phyloP scores from a whole-genome alignment of 2,797 vertebrate genomes.

The Smutsia gigantea region DNA sequence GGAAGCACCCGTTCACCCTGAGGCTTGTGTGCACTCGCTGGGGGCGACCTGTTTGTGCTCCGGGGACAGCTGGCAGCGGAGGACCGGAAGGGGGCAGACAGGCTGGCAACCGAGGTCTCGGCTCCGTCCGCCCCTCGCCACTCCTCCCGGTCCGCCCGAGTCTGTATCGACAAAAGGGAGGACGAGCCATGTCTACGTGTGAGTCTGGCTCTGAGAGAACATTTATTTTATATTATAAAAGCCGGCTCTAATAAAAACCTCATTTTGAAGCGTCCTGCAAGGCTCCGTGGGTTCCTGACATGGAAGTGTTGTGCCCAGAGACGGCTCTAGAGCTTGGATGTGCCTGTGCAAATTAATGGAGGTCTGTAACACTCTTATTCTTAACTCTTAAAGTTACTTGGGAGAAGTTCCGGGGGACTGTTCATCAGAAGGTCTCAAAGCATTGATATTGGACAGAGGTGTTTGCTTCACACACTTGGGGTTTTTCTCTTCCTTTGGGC shows the following conservation, averaged over 20 bases:
- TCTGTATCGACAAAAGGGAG: neutral
- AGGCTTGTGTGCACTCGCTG: accelerated
- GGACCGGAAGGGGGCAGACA: neutral
- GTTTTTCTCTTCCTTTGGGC: constrained; percentile 33
- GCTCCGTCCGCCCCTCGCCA: neutral
- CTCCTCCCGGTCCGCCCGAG: too few relatives aligned
- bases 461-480: neutral
- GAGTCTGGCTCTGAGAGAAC: neutral
- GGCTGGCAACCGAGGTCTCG: neutral
- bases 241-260: constrained; percentile 25
- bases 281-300: neutral
- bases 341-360: too few relatives aligned
- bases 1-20: neutral
- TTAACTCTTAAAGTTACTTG: constrained; percentile 10
- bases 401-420: neutral
- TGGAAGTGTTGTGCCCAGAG: constrained; percentile 26
- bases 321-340: neutral
- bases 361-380: neutral
- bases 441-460: neutral
- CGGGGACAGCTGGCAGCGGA: neutral
- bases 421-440: neutral
- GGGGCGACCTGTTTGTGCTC: neutral
- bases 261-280: neutral
- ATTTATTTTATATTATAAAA: constrained; percentile 55
- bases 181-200: neutral